Base-by-base conservation (phyloP, 1,140 invertebrate species). In the Heliconius himera region DNA sequence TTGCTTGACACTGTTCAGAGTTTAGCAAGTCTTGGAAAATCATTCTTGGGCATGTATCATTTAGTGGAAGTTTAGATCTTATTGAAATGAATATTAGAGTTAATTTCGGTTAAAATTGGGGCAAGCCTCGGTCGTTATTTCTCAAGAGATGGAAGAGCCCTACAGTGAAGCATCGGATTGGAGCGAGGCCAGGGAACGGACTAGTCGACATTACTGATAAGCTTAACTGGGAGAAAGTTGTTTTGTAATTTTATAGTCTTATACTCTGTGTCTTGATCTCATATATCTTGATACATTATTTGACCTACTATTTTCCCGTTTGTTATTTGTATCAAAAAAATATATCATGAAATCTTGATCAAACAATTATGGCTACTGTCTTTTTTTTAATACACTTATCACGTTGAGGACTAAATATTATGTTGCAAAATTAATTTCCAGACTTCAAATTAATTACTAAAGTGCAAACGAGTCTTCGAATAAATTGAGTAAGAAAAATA, bases 131-230 rank as follows among this genome's bases (percentile, higher is more conserved):
- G 38, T 80, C 79, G 79, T 80, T 80, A 80, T 73, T 80, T 73
- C 79, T 76, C 46, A 76, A 80, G 73, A 74, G 74, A 66, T 71
- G 66, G 74, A 76, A 80, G 74, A 74, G 70, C 76, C 70, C 74
- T 80, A 66, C 70, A 73, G 73, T 73, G 73, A 80, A 73, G 81
- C 51, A 51, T 73, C n/a, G 79, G 60, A 76, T 76, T 82, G 81
- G 81, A 78, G 77, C 41, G 74, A 71, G 74, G 81, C 81, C 81
- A 82, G 81, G 70, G 36, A 74, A 70, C 74, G 74, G 38, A 41
- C 77, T 78, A 76, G 81, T 78, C 80, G 29, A 70, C 76, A 77
- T 54, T 46, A 54, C 56, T 78, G 77, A 82, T 82, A 70, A 74
- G 80, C 76, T 78, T 77, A 78, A 74, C 33, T 70, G 29, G 54